A percentile compares a stretch with the other conserved stretches of the same genome.
Conservation (phyloP, 2,888 invertebrate genomes). For the Macrophya annulata region DNA sequence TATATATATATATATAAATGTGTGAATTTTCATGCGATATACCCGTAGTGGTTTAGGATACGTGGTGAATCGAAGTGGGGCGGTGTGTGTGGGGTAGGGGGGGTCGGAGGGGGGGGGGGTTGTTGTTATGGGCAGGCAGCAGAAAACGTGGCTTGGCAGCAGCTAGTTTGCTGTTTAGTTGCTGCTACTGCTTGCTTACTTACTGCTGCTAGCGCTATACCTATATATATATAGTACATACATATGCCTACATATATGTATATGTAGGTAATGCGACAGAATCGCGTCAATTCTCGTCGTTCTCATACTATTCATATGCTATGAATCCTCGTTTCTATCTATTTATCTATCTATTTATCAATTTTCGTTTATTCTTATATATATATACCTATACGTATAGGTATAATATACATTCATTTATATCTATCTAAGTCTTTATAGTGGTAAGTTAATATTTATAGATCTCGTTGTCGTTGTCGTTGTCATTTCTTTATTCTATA, state of each 20-base stretch:
- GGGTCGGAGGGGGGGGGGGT: not conserved
- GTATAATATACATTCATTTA: too few relatives aligned
- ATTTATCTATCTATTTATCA: not conserved
- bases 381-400: not conserved
- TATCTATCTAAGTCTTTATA: too few relatives aligned
- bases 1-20: too few relatives aligned
- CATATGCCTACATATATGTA: too few relatives aligned
- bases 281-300: not conserved
- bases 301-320: not conserved
- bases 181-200: not conserved
- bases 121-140: slow-evolving; percentile 17
- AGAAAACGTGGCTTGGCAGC: slow-evolving; percentile 12
- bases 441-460: too few relatives aligned
- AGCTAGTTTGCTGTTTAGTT: not conserved
- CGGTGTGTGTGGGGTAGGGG: not conserved
- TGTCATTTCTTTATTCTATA: too few relatives aligned
- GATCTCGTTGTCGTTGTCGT: too few relatives aligned
- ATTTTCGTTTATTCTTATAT: not conserved
- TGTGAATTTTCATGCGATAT: not conserved
- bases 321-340: not conserved
- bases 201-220: not conserved
- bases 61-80: not conserved
- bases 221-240: not conserved
- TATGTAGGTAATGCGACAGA: not conserved
- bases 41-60: not conserved